Conservation (phyloP, 2,113 vertebrate species). For the Oryctolagus cuniculus region DNA sequence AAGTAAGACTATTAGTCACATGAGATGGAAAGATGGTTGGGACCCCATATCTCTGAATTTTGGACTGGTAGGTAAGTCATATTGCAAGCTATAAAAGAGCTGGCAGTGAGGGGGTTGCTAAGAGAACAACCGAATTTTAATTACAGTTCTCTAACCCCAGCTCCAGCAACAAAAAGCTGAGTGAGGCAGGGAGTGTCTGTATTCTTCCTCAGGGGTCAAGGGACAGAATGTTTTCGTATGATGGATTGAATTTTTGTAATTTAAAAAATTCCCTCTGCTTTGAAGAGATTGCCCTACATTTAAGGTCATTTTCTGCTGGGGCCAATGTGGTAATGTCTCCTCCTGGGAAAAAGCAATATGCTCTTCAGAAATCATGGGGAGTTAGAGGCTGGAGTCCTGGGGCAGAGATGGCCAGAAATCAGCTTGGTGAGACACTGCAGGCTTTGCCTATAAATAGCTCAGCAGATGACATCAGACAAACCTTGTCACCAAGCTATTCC, state of each 20-base stretch:
- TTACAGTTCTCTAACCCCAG: conserved; percentile 28
- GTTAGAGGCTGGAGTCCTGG: conserved; percentile 28
- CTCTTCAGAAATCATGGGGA: conserved; percentile 56
- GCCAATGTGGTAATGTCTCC: neutral
- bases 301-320: conserved; percentile 54
- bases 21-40: conserved; percentile 12
- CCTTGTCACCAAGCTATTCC: conserved; percentile 10
- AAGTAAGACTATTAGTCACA: neutral
- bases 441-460: conserved; percentile 44
- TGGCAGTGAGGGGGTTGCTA: neutral
- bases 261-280: conserved; percentile 67
- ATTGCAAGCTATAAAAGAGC: neutral
- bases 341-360: conserved; percentile 56
- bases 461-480: conserved; percentile 61
- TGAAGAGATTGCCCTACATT: conserved; percentile 58
- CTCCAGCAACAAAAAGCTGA: conserved; percentile 33
- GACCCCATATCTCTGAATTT: conserved; percentile 24
- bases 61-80: neutral
- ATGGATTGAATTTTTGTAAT: conserved; percentile 68
- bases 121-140: conserved; percentile 58
- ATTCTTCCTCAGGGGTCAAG: conserved; percentile 64
- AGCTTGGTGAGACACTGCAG: neutral
- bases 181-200: neutral
- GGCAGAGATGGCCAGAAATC: conserved; percentile 46
- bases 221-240: conserved; percentile 63